Conservation (phyloP, 2,113 vertebrate species). For the Copsychus sechellarum region DNA sequence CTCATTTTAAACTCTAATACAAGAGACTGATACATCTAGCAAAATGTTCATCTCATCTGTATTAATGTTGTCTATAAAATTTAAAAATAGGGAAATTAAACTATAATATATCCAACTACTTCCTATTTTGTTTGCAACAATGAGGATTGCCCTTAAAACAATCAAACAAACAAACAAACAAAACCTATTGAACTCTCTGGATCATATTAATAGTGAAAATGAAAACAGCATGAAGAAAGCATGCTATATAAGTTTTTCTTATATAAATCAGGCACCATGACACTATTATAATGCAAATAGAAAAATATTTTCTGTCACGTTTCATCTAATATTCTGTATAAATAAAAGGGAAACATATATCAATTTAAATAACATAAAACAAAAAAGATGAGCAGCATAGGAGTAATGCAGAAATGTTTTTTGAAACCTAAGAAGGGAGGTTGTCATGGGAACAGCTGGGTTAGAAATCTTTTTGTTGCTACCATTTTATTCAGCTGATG, state of each 20-base stretch:
- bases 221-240: not conserved
- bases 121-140: not conserved
- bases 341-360: not conserved
- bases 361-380: not conserved
- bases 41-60: not conserved
- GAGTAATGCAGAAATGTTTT: not conserved
- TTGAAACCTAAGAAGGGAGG: not conserved
- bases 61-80: not conserved
- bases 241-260: not conserved
- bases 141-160: not conserved
- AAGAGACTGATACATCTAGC: not conserved
- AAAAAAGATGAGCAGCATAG: not conserved
- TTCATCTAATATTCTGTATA: not conserved
- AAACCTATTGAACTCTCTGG: not conserved
- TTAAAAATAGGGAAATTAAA: not conserved
- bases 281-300: not conserved
- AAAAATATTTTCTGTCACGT: not conserved
- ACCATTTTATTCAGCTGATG: not conserved
- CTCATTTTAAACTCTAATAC: not conserved
- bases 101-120: not conserved
- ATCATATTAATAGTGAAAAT: not conserved
- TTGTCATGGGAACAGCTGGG: constrained; percentile 38
- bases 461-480: not conserved
- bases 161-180: not conserved
- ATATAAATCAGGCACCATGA: not conserved